phyloP scores from a whole-genome alignment of 2,888 invertebrate species.

The Creontiades dilutus region DNA sequence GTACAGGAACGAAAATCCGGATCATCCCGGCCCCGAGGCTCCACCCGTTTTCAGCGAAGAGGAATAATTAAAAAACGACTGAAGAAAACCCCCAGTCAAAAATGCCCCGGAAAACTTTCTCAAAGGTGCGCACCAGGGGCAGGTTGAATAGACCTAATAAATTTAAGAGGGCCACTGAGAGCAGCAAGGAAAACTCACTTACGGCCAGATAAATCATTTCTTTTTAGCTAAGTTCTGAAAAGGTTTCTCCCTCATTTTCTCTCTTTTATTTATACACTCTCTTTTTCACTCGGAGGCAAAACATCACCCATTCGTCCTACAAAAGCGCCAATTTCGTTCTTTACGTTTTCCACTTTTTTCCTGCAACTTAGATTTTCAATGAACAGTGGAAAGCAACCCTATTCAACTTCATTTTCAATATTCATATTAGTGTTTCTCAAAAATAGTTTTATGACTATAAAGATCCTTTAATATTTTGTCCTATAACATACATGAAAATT shows the following conservation, averaged over 20 bases:
- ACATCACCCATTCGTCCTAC: not conserved
- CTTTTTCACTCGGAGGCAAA: not conserved
- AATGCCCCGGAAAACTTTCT: not conserved
- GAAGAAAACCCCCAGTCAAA: not conserved
- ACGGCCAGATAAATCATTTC: constrained; percentile 36
- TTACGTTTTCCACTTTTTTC: not conserved
- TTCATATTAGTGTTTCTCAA: too few species aligned
- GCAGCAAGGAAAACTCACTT: constrained; percentile 37
- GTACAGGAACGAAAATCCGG: too few species aligned
- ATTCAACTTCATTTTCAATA: too few species aligned
- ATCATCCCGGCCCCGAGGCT: too few species aligned
- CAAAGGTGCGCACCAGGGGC: not conserved
- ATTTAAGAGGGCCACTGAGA: constrained; percentile 4
- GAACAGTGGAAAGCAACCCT: too few species aligned
- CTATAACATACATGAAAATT: too few species aligned
- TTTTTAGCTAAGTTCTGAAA: not conserved
- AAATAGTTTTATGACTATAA: too few species aligned
- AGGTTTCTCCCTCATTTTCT: not conserved
- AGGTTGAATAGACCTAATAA: constrained; percentile 36
- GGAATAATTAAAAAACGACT: not conserved
- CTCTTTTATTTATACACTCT: not conserved
- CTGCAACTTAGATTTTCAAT: not conserved
- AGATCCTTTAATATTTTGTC: too few species aligned
- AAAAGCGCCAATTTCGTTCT: not conserved
- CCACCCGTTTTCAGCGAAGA: not conserved